Percentiles rank a stretch among this genome's conserved stretches.
phyloP scores from a whole-genome alignment of 30 jellyfish, hydroid and myxozoan genomes.

The Aurelia coerulea region DNA sequence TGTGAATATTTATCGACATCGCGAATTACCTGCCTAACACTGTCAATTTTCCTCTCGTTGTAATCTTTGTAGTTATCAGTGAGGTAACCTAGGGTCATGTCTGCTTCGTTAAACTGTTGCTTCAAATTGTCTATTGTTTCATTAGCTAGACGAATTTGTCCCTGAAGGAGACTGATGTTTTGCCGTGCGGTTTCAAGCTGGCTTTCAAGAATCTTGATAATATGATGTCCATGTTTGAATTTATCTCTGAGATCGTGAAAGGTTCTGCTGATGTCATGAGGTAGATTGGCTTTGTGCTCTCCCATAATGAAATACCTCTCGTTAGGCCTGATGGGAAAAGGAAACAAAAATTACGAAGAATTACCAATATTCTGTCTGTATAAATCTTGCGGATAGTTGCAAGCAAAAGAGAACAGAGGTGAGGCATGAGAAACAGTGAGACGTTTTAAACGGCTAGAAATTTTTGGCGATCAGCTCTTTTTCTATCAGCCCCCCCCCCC shows the following conservation, averaged over 20 bases:
- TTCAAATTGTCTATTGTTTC: slow-evolving; percentile 89
- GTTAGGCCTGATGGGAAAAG: not conserved
- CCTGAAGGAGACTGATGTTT: slow-evolving; percentile 90
- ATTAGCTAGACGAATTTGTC: slow-evolving; percentile 91
- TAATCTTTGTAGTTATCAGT: slow-evolving; percentile 58
- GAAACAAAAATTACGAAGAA: not conserved
- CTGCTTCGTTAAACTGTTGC: slow-evolving; percentile 89
- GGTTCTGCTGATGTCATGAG: slow-evolving; percentile 59
- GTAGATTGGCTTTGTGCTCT: slow-evolving; percentile 23
- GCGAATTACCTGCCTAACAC: slow-evolving; percentile 19
- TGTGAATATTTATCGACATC: slow-evolving; percentile 35
- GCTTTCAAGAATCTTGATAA: slow-evolving; percentile 84
- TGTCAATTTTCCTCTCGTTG: slow-evolving; percentile 20
- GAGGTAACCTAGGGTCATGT: slow-evolving; percentile 63
- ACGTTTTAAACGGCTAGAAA: too few relatives aligned
- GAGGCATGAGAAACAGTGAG: too few relatives aligned
- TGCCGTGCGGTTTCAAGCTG: slow-evolving; percentile 96
- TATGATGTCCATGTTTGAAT: slow-evolving; percentile 91
- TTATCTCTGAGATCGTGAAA: slow-evolving; percentile 76
- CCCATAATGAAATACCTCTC: slow-evolving; percentile 9
- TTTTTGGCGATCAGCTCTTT: too few relatives aligned
- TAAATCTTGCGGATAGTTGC: too few relatives aligned
- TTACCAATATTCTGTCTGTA: too few relatives aligned
- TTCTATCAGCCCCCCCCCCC: too few relatives aligned
- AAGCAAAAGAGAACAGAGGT: too few relatives aligned